These are phyloP conservation scores for Bryconaethiops microstoma DNA, from an alignment of 2,797 vertebrate species.

Conservation along the genomic window DNA sequence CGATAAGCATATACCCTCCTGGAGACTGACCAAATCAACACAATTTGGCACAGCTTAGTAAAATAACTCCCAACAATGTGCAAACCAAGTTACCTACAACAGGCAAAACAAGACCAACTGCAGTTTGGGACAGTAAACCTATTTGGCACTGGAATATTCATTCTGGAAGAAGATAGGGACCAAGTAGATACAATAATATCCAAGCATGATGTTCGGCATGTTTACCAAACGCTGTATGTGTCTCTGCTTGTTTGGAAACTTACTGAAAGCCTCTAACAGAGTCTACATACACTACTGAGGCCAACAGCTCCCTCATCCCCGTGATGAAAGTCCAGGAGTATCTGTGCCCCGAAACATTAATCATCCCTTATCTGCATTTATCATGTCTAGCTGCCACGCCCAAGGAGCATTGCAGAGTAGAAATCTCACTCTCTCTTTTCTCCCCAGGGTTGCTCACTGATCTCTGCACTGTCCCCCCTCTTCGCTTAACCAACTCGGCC, in stretches of 20 bases:
- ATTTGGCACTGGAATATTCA: not conserved
- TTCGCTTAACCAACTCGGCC: conserved; percentile 10
- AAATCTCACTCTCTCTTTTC: conserved; percentile 22
- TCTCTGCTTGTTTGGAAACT: not conserved
- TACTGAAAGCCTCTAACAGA: conserved; percentile 2
- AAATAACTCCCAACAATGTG: not conserved
- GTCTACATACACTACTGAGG: conserved; percentile 50
- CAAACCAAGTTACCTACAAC: not conserved
- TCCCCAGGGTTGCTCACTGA: conserved; percentile 27
- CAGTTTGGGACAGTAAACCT: not conserved
- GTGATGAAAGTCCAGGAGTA: conserved; percentile 50
- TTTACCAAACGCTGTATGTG: not conserved
- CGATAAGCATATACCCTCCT: conserved; percentile 54
- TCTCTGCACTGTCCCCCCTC: conserved; percentile 25
- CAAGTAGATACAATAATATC: not conserved
- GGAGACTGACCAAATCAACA: conserved; percentile 50
- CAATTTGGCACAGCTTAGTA: conserved; percentile 62
- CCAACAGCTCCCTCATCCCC: conserved; percentile 15
- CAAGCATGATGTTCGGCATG: not conserved
- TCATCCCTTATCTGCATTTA: conserved; percentile 52
- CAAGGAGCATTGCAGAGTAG: conserved; percentile 8
- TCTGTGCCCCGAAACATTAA: conserved; percentile 46
- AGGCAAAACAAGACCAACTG: not conserved
- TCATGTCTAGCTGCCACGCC: conserved; percentile 49
- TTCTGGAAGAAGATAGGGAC: conserved; percentile 2